These are phyloP conservation scores for Cephus sareptanus DNA, from an alignment of 2,888 invertebrate genomes.

Conservation along the genomic window DNA sequence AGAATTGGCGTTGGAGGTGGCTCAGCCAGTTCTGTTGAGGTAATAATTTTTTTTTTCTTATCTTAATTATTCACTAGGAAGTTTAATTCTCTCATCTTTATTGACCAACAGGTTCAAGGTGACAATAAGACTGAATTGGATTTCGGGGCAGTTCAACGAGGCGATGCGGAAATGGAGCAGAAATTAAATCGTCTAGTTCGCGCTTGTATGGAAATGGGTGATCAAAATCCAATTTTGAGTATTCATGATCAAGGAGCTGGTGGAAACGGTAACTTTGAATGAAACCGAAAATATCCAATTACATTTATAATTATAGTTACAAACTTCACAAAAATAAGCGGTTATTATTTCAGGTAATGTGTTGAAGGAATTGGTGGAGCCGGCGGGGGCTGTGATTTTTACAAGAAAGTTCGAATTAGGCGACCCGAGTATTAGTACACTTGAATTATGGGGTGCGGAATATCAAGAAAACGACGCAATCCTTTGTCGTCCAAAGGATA, in stretches of 20 bases:
- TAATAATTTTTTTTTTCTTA: slow-evolving; percentile 30
- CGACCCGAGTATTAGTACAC: slow-evolving; percentile 91
- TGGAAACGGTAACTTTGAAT: slow-evolving; percentile 77
- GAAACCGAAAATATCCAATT: neutral
- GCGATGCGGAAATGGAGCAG: slow-evolving; percentile 99
- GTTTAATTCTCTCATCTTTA: slow-evolving; percentile 6
- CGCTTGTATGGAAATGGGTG: slow-evolving; percentile 87
- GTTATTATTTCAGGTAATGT: slow-evolving; percentile 80
- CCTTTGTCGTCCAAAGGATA: slow-evolving; percentile 78
- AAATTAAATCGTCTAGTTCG: slow-evolving; percentile 94
- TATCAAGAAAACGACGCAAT: slow-evolving; percentile 97
- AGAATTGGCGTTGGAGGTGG: slow-evolving; percentile 98
- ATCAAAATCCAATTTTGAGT: slow-evolving; percentile 88
- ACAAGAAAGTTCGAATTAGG: slow-evolving; percentile 89
- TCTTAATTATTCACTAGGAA: neutral
- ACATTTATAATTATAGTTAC: slow-evolving; percentile 14
- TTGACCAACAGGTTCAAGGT: slow-evolving; percentile 78
- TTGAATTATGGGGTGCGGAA: slow-evolving; percentile 98
- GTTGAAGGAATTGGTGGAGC: slow-evolving; percentile 95
- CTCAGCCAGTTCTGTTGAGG: slow-evolving; percentile 94
- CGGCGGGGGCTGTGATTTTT: slow-evolving; percentile 91
- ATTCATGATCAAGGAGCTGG: slow-evolving; percentile 99
- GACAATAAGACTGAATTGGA: slow-evolving; percentile 88
- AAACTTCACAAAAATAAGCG: neutral
- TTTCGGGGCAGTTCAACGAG: slow-evolving; percentile 96